A percentile compares a stretch with the other conserved stretches of the same genome.
Conservation (phyloP, 2,888 invertebrate genomes). For the Reticulitermes lucifugus region DNA sequence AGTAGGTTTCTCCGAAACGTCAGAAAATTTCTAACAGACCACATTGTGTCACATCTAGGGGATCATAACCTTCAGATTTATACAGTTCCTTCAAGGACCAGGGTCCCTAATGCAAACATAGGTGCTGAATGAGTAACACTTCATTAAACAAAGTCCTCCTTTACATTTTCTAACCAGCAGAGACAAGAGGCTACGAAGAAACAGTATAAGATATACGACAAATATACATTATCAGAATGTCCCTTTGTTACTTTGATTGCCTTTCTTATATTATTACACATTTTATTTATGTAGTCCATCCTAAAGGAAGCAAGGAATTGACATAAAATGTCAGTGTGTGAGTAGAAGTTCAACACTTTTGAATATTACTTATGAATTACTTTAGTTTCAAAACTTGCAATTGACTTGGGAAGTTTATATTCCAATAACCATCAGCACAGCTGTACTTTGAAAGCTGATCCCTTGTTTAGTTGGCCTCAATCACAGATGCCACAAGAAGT, state of each 20-base stretch:
- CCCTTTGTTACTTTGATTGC: conserved; percentile 7
- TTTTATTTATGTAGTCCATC: conserved; percentile 14
- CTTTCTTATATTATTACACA: conserved; percentile 10
- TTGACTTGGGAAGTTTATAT: background rate
- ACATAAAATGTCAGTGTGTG: background rate
- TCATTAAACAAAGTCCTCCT: background rate
- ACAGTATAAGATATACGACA: background rate
- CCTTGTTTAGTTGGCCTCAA: background rate
- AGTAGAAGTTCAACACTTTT: background rate
- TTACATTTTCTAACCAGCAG: background rate
- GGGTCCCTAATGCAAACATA: too few species aligned
- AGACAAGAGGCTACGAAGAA: background rate
- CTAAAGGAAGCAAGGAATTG: background rate
- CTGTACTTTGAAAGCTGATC: conserved; percentile 19
- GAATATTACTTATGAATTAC: background rate
- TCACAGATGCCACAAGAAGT: conserved; percentile 14
- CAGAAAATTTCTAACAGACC: too few species aligned
- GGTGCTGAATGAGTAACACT: background rate
- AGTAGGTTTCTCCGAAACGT: too few species aligned
- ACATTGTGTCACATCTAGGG: too few species aligned
- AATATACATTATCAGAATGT: background rate
- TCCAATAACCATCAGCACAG: background rate
- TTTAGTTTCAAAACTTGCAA: background rate
- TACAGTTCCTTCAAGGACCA: too few species aligned
- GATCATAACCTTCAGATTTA: too few species aligned